Base-by-base conservation (phyloP, 2,113 vertebrate genomes). In the Phyllostomus discolor region DNA sequence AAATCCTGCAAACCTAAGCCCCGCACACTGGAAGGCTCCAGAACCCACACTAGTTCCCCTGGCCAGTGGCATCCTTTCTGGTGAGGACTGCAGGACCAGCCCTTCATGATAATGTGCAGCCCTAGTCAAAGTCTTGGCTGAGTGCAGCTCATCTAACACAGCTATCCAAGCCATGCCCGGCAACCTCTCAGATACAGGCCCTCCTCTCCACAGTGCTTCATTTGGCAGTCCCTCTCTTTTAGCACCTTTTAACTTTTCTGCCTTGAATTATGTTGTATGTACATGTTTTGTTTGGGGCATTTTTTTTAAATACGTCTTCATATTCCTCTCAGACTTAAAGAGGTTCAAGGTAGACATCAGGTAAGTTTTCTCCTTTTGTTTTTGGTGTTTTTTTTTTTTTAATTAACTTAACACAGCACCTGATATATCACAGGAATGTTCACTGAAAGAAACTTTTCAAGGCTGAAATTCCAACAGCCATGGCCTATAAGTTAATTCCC, bases 291-390 rank as follows among this genome's bases (percentile, higher is more conserved):
- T 26, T 69, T 38, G 50, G 43, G 43, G 43, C 7, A 7, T 43
- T 46, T 35, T 54, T 59, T 57, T 70, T 70, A 7, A 10, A 66
- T 26, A 16, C 26, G 41, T 75, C 52, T n/a, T 84, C 84, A 72
- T 22, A 67, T n/a, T 90, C 70, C 28, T 78, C 75, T 90, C 35
- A 66, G 67, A 70, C 33, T 9, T n/a, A 64, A 78, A 93, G 48
- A 75, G 84, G 79, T 79, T 43, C 28, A 10, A 33, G 85, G 31
- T 4, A 64, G 70, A 70, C 33, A 28, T 73, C 80, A 66, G 31
- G 50, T 35, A 46, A 12, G 26, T 17, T 70, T 48, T 73, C 3
- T 17, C 24, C 5, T 17, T 46, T 48, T 75, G 8, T 33, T 46
- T 67, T n/a, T 67, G 16, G 26, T 28, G 62, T 11, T 62, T 62